Evolutionary conservation across 2,888 invertebrate species (phyloP).

Genomic region (Bugula neritina): DNA sequence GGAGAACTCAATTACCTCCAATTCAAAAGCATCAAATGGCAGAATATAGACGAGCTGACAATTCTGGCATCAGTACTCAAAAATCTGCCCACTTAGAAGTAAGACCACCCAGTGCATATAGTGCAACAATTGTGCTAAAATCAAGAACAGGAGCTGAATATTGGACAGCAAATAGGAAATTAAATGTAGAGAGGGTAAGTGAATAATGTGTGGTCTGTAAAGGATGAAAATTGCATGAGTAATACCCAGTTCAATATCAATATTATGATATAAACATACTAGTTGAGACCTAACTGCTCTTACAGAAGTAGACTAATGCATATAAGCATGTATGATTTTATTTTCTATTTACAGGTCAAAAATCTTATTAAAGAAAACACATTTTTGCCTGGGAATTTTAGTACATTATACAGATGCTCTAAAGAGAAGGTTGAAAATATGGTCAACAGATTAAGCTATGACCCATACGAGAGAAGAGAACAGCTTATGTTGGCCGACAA

Average conservation of each 20-base stretch:
- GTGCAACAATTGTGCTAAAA: constrained; percentile 6
- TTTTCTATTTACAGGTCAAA: constrained; percentile 12
- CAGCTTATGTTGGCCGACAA: background rate
- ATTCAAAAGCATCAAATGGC: background rate
- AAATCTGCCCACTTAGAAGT: constrained; percentile 4
- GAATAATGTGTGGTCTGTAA: too few relatives aligned
- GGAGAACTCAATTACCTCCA: background rate
- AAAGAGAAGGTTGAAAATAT: constrained; percentile 10
- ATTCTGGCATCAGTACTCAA: background rate
- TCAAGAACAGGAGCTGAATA: background rate
- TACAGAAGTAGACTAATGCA: too few relatives aligned
- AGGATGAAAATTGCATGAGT: too few relatives aligned
- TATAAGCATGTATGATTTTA: too few relatives aligned
- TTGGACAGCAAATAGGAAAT: background rate
- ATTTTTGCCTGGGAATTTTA: constrained; percentile 6
- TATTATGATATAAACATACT: too few relatives aligned
- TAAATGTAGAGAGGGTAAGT: background rate
- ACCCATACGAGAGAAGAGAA: constrained; percentile 25
- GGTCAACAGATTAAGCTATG: constrained; percentile 24
- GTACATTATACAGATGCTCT: background rate
- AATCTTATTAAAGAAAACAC: constrained; percentile 5
- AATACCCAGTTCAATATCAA: too few relatives aligned
- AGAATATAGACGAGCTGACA: background rate
- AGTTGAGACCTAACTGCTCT: background rate
- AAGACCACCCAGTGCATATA: constrained; percentile 24